Conservation (phyloP, 2,888 invertebrate genomes). For the Pristionchus fissidentatus region DNA sequence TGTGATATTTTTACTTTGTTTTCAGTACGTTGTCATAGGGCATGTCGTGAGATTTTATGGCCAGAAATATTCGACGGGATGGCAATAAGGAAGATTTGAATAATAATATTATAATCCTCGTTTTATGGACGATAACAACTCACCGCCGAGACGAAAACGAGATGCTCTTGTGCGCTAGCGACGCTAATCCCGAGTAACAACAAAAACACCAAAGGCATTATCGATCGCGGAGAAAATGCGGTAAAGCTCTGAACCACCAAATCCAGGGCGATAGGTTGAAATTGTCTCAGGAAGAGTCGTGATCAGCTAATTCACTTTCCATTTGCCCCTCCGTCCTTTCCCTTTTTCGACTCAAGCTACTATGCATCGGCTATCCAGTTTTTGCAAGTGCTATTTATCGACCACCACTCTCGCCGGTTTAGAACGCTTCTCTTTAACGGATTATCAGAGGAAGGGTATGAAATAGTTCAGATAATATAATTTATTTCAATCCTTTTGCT, state of each 20-base stretch:
- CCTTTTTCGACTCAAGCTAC: neutral
- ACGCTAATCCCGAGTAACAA: neutral
- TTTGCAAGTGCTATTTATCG: slow-evolving; percentile 22
- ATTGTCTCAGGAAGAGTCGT: slow-evolving; percentile 25
- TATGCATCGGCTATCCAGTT: slow-evolving; percentile 14
- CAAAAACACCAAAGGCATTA: neutral
- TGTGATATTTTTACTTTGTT: neutral
- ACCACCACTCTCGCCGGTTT: neutral
- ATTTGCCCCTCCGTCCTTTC: slow-evolving; percentile 2
- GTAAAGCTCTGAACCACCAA: neutral
- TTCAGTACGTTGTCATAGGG: neutral
- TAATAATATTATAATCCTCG: neutral
- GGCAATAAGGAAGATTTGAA: neutral
- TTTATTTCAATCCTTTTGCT: no score
- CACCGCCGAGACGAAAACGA: slow-evolving; percentile 41
- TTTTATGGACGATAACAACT: neutral
- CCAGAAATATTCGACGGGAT: no score
- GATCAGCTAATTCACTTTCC: slow-evolving; percentile 30
- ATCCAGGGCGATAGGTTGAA: slow-evolving; percentile 13
- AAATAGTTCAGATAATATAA: no score
- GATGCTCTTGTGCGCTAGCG: slow-evolving; percentile 16
- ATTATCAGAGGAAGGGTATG: neutral
- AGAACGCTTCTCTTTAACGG: neutral
- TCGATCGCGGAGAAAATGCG: neutral
- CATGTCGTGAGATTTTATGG: neutral